Conservation (phyloP, 2,888 invertebrate genomes). For the Chloroclysta siterata region DNA sequence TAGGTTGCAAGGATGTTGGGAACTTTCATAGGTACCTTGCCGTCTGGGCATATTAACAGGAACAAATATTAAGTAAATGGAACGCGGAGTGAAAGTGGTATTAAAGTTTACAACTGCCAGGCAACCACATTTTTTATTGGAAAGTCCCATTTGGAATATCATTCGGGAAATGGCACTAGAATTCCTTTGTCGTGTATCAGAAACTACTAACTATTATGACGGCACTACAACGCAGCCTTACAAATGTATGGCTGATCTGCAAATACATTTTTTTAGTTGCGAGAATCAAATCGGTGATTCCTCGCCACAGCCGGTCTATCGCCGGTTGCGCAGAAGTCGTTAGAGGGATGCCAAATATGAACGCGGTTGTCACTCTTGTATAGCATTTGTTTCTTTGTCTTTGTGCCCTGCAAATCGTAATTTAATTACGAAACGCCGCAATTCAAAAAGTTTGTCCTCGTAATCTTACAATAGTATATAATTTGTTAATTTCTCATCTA, state of each 20-base stretch:
- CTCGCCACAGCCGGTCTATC: background rate
- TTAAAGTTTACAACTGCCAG: constrained; percentile 3
- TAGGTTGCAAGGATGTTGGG: constrained; percentile 31
- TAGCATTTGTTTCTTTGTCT: background rate
- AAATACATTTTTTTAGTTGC: background rate
- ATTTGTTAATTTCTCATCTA: no score
- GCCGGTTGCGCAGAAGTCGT: background rate
- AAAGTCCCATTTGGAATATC: constrained; percentile 1
- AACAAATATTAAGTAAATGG: constrained; percentile 12
- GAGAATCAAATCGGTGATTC: background rate
- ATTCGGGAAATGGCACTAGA: background rate
- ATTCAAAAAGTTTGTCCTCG: background rate
- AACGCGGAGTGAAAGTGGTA: constrained; percentile 12
- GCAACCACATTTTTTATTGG: constrained; percentile 2
- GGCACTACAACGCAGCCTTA: background rate
- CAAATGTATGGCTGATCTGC: background rate
- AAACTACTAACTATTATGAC: background rate
- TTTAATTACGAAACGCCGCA: background rate
- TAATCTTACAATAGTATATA: no score
- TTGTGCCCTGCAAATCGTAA: background rate
- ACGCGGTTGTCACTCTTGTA: background rate
- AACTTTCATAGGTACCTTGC: constrained; percentile 25
- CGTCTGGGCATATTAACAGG: constrained; percentile 22
- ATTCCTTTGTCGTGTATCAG: background rate
- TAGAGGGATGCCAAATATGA: background rate